phyloP scores from a whole-genome alignment of 2,113 vertebrate genomes.

The Apistogramma diplotaenia region DNA sequence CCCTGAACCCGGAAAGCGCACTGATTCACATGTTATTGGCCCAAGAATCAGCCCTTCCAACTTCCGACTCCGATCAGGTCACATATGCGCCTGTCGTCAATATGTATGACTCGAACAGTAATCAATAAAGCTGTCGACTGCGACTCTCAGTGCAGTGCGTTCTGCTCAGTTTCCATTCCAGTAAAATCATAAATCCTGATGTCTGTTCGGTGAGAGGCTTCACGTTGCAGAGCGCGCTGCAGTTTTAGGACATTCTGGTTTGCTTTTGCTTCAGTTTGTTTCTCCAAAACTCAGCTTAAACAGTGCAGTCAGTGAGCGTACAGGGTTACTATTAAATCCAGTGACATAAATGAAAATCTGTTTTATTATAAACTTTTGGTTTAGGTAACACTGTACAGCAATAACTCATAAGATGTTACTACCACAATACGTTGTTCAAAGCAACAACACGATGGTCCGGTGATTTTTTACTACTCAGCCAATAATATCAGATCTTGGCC shows the following conservation, averaged over 20 bases:
- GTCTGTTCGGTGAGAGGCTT: background rate
- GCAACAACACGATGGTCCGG: background rate
- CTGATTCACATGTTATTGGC: too few relatives aligned
- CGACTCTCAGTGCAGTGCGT: background rate
- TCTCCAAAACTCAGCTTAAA: background rate
- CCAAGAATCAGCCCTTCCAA: too few relatives aligned
- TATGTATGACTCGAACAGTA: background rate
- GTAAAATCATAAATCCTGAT: conserved; percentile 24
- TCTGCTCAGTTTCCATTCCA: conserved; percentile 1
- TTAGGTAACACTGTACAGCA: background rate
- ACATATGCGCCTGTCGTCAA: background rate
- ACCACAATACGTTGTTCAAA: background rate
- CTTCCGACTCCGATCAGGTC: too few relatives aligned
- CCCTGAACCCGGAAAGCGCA: too few relatives aligned
- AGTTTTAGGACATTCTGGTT: background rate
- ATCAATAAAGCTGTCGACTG: conserved; percentile 40
- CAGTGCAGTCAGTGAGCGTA: background rate
- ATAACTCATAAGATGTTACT: background rate
- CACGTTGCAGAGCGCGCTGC: background rate
- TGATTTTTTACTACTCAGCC: background rate
- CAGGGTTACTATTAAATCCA: background rate
- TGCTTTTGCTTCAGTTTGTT: background rate
- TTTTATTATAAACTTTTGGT: background rate
- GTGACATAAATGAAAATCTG: background rate
- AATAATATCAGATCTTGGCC: background rate